Evolutionary conservation across 1,140 invertebrate genomes (phyloP).

Genomic region (Antheraea pernyi): DNA sequence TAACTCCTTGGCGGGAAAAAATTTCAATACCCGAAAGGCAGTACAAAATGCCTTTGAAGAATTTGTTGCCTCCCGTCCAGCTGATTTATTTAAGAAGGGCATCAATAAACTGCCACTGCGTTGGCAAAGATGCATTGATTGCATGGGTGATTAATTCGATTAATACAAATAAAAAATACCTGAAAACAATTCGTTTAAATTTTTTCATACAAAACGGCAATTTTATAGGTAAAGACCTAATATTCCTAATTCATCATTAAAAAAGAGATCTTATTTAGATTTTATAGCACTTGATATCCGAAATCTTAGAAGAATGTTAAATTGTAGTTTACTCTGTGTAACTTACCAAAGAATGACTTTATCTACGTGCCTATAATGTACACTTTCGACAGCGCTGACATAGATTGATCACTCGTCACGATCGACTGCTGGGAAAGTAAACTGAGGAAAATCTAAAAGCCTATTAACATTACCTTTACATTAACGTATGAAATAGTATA

Average conservation of each 20-base stretch:
- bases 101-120: too few species aligned
- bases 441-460: not conserved
- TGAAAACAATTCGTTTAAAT: too few species aligned
- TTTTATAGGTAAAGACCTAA: too few species aligned
- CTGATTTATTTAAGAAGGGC: too few species aligned
- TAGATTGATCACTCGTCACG: not conserved
- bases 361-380: not conserved
- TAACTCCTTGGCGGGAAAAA: too few species aligned
- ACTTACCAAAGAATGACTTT: not conserved
- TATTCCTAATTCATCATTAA: not conserved
- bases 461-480: not conserved
- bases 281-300: not conserved
- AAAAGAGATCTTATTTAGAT: not conserved
- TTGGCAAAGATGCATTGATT: too few species aligned
- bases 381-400: not conserved
- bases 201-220: too few species aligned
- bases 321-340: not conserved
- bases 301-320: not conserved
- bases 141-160: too few species aligned
- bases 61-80: too few species aligned
- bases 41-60: too few species aligned
- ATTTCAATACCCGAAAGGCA: too few species aligned
- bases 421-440: not conserved
- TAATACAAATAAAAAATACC: too few species aligned
- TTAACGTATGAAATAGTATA: not conserved